Base-by-base conservation (phyloP, 2,797 vertebrate species). In the Lithobates pipiens region DNA sequence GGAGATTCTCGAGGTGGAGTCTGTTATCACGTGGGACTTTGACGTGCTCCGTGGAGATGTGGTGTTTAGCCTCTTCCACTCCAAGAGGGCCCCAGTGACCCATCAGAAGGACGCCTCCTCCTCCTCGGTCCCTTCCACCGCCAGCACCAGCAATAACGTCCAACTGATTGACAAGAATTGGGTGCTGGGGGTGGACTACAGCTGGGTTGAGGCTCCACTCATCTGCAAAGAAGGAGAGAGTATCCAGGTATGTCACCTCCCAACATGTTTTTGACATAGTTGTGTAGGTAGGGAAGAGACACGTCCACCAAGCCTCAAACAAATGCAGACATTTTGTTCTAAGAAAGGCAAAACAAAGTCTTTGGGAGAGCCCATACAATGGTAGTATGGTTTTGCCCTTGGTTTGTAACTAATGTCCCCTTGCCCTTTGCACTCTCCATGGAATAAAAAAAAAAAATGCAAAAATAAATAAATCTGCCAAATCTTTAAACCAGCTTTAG, bases 21-120 rank as follows among this genome's bases (percentile, higher is more conserved):
- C 94, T 0, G 95, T 96, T 61, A 95, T 95, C 90, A 95, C 94
- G 36, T 95, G 95, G 94, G 95, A 96, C 90, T 96, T 96, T 0
- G 95, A 96, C 85, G 93, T 96, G 78, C 93, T 96, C 46, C 92
- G 93, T 8, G 95, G 95, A 54, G 94, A 95, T 0, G 92, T 95
- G 86, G 90, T 95, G 29, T 96, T 96, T 87, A 95, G 93, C 89
- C 92, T 96, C 83, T 96, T 94, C 50, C 93, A 96, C 25, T 91
- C 94, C 85, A 95, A 93, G 88, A 89, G 92, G 75, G 90, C 90
- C 0, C 93, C 93, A 13, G 86, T 88, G 54, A 85, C 25, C 0
- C 80, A 77, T 0, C 81, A 88, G 50, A 90, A 46, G 86, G 94
- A 95, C 25, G 9, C 54, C 7, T 61, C 54, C 21, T 61, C 81